These are phyloP conservation scores for Puma concolor DNA, from an alignment of 2,113 vertebrate species.

Conservation along the genomic window DNA sequence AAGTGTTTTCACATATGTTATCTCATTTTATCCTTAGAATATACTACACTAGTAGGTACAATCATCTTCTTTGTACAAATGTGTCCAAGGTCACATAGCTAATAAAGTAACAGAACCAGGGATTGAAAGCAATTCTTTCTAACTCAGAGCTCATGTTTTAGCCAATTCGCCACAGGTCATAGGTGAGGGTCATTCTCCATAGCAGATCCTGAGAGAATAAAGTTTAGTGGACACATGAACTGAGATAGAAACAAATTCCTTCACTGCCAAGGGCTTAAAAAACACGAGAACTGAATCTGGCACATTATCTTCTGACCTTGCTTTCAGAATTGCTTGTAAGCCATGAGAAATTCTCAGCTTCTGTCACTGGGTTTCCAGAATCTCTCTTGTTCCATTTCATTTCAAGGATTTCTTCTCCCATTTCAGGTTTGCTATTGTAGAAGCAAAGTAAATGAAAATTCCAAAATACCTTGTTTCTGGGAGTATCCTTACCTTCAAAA, in stretches of 20 bases:
- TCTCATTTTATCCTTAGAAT: background rate
- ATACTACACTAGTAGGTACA: background rate
- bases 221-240: background rate
- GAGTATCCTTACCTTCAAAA: background rate
- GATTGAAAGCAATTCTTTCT: conserved; percentile 28
- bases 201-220: background rate
- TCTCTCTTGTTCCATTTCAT: background rate
- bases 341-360: background rate
- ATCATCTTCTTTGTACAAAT: background rate
- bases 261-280: background rate
- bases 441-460: conserved; percentile 44
- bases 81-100: background rate
- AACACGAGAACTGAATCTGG: conserved; percentile 1
- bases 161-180: background rate
- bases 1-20: background rate
- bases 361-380: background rate
- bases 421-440: background rate
- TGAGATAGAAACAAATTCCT: background rate
- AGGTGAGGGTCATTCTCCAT: background rate
- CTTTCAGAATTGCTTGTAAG: background rate
- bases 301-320: background rate
- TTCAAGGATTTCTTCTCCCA: background rate
- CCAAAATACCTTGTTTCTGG: conserved; percentile 4
- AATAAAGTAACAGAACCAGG: background rate
- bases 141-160: conserved; percentile 26